Conservation (phyloP, 2,888 invertebrate genomes). For the Ferdinandea cuprea region DNA sequence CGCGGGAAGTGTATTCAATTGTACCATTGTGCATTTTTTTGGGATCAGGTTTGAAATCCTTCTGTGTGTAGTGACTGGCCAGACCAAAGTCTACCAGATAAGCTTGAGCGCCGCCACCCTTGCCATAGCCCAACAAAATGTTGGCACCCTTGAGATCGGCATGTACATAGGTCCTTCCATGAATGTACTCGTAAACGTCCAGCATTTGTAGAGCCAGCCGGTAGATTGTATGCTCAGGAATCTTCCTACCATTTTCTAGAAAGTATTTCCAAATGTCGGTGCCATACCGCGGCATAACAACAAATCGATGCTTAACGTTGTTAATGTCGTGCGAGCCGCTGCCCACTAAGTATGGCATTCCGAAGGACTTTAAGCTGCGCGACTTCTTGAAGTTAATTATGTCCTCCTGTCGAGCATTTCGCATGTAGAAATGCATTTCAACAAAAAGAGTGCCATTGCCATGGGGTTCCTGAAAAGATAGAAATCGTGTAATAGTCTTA, state of each 20-base stretch:
- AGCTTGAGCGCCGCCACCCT: constrained; percentile 87
- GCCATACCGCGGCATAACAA: constrained; percentile 95
- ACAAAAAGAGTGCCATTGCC: constrained; percentile 87
- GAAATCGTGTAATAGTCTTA: background rate
- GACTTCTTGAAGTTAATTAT: constrained; percentile 75
- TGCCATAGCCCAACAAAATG: constrained; percentile 89
- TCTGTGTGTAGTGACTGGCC: constrained; percentile 89
- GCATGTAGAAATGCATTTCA: constrained; percentile 88
- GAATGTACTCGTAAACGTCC: constrained; percentile 96
- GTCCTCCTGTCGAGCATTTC: constrained; percentile 86
- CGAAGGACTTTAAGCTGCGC: constrained; percentile 75
- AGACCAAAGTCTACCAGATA: constrained; percentile 97
- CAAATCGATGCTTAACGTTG: constrained; percentile 92
- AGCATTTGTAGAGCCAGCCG: constrained; percentile 93
- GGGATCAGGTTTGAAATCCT: constrained; percentile 93
- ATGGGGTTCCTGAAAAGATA: constrained; percentile 76
- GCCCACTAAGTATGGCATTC: constrained; percentile 86
- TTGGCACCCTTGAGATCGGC: constrained; percentile 98
- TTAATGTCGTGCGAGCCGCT: constrained; percentile 91
- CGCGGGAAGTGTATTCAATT: constrained; percentile 97
- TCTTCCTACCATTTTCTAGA: constrained; percentile 86
- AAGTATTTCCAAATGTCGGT: constrained; percentile 92
- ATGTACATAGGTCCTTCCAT: constrained; percentile 94
- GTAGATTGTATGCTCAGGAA: constrained; percentile 90
- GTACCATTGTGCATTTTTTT: constrained; percentile 98